These are phyloP conservation scores for Aplocera efformata DNA, from an alignment of 2,888 invertebrate species.

Conservation along the genomic window DNA sequence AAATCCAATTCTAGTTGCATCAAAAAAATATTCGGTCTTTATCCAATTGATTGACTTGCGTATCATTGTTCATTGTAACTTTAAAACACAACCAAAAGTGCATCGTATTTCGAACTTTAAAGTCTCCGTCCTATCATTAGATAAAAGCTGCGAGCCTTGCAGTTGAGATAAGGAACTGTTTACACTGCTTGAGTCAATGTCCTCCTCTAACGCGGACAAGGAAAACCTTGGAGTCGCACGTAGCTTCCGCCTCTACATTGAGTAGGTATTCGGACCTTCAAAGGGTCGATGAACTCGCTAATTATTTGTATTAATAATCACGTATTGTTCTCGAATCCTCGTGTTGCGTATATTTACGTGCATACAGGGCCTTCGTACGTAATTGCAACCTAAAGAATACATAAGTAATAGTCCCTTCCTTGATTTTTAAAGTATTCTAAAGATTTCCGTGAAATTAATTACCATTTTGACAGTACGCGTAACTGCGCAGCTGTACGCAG, in stretches of 20 bases:
- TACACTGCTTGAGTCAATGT: conserved; percentile 79
- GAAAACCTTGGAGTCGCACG: conserved; percentile 71
- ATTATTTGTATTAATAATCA: conserved; percentile 39
- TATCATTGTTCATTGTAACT: conserved; percentile 4
- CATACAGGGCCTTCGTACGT: conserved; percentile 3
- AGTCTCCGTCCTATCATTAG: conserved; percentile 51
- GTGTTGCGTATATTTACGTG: conserved; percentile 12
- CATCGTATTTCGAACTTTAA: conserved; percentile 19
- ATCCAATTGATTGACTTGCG: too few relatives aligned
- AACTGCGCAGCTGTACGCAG: too few relatives aligned
- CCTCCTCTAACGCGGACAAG: conserved; percentile 70
- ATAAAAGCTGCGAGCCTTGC: conserved; percentile 71
- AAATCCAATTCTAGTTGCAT: too few relatives aligned
- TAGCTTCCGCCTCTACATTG: conserved; percentile 48
- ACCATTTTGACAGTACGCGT: too few relatives aligned
- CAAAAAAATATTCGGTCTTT: too few relatives aligned
- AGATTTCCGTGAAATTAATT: too few relatives aligned
- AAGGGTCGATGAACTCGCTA: conserved; percentile 57
- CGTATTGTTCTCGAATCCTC: conserved; percentile 36
- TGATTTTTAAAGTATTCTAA: not conserved
- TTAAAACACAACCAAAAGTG: conserved; percentile 14
- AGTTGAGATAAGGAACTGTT: conserved; percentile 78
- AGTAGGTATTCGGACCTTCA: conserved; percentile 31
- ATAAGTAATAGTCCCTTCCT: too few relatives aligned
- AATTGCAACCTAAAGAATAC: not conserved